Evolutionary conservation across 2,888 invertebrate genomes (phyloP).

Genomic region (Capitulum mitella): DNA sequence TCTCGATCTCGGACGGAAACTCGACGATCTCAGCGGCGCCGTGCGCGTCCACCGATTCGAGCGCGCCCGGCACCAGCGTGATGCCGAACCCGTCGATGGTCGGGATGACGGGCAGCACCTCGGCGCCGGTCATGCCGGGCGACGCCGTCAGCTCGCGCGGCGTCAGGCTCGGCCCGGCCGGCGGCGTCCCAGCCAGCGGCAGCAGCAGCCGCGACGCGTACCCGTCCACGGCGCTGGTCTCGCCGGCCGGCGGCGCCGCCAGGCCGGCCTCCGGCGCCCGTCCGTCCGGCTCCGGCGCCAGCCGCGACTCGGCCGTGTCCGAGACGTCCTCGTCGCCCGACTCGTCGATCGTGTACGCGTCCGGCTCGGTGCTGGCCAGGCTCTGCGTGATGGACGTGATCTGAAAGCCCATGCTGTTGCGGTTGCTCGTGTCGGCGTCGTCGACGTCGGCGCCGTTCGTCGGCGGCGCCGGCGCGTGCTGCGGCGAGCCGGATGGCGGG

Average conservation of each 20-base stretch:
- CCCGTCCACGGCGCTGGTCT: neutral
- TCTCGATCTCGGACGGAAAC: constrained; percentile 19
- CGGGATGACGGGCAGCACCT: constrained; percentile 23
- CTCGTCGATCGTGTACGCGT: constrained; percentile 22
- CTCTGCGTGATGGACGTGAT: constrained; percentile 26
- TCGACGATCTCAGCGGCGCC: constrained; percentile 13
- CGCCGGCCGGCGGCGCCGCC: neutral
- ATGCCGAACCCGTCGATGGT: constrained; percentile 24
- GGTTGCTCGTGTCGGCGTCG: neutral
- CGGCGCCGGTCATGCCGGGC: neutral
- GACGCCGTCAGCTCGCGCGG: constrained; percentile 6
- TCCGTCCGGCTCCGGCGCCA: neutral
- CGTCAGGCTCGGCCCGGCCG: neutral
- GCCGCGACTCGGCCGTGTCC: constrained; percentile 5
- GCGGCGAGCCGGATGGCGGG: neutral
- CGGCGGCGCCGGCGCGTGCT: neutral
- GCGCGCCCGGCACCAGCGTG: constrained; percentile 21
- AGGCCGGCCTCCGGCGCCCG: neutral
- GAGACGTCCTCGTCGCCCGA: constrained; percentile 9
- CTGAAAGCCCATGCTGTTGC: constrained; percentile 27
- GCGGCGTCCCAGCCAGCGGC: neutral
- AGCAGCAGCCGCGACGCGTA: neutral
- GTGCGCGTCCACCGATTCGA: constrained; percentile 1
- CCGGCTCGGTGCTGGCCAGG: constrained; percentile 14
- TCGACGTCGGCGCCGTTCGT: neutral